A percentile compares a stretch with the other conserved stretches of the same genome.
phyloP scores from a whole-genome alignment of 1,140 invertebrate genomes.

The Pemphigus obesinymphae region DNA sequence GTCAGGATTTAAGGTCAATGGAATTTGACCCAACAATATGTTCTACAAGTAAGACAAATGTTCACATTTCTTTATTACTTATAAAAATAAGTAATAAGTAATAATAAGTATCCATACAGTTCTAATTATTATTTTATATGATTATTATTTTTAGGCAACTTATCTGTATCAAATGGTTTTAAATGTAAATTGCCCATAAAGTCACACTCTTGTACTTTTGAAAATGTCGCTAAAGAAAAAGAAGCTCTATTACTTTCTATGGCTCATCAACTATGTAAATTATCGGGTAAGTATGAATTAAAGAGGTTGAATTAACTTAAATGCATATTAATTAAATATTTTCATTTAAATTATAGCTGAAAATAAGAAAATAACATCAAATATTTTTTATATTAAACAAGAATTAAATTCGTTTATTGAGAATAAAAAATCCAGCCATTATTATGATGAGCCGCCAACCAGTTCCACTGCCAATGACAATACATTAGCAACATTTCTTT shows the following conservation, averaged over 20 bases:
- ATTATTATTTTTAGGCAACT: background rate
- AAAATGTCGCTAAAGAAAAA: background rate
- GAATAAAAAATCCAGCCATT: background rate
- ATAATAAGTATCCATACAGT: background rate
- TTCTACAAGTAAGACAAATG: background rate
- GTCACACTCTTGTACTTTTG: background rate
- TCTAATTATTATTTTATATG: background rate
- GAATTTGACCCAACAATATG: background rate
- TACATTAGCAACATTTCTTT: background rate
- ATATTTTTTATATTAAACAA: background rate
- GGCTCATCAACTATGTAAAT: background rate
- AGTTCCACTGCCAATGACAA: background rate
- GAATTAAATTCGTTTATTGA: conserved; percentile 1
- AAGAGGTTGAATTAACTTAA: background rate
- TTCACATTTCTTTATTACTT: background rate
- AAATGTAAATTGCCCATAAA: background rate
- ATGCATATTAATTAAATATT: background rate
- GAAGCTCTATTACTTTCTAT: background rate
- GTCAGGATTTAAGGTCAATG: background rate
- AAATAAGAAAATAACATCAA: background rate
- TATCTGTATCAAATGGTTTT: background rate
- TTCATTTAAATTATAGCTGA: background rate
- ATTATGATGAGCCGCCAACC: background rate
- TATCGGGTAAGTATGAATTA: background rate
- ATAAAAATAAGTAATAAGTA: too few species aligned